Base-by-base conservation (phyloP, 1,140 invertebrate species). In the Fopius arisanus region DNA sequence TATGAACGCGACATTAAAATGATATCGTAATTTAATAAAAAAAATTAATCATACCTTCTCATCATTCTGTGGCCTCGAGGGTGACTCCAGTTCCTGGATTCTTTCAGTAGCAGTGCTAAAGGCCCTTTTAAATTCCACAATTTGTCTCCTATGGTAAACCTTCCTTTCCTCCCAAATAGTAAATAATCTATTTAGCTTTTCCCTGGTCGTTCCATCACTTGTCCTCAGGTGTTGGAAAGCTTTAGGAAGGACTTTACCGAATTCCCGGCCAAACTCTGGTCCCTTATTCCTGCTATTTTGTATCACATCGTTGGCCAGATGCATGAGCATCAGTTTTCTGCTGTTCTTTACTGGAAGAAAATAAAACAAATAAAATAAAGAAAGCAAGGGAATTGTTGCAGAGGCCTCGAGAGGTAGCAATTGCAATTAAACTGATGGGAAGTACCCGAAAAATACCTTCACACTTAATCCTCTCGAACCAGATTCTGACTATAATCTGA, bases 251-350 rank as follows among this genome's bases (percentile, higher is more conserved):
- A 94, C 90, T 69, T 90, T 90, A 7, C 91, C 92, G 88, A 96
- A 97, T 81, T 96, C 95, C 86, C 94, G 94, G 10, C 95, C 94
- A 90, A 97, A 99, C 87, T 99, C 97, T 5, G 96, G 96, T 0
- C 96, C 97, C 88, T 99, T 99, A 82, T 98, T 98, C 82, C 96
- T 96, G 83, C 97, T 97, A 82, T 99, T 99, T 86, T 99, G 98
- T 76, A 99, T 97, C 28, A 99, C 96, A 91, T 99, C 98, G 91
- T 99, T 99, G 3, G 98, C 97, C 74, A 99, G 89, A 86, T 99
- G 99, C 92, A 99, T 95, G 80, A 97, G 96, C 23, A 95, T 98
- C 59, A 99, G 87, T 82, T 97, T 97, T 78, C 94, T 93, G 69
- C 90, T 91, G 75, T 96, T 93, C 85, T 96, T 94, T 0, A 93